Evolutionary conservation across 2,797 vertebrate species (phyloP).

Genomic region (Tauraco hartlaubi): DNA sequence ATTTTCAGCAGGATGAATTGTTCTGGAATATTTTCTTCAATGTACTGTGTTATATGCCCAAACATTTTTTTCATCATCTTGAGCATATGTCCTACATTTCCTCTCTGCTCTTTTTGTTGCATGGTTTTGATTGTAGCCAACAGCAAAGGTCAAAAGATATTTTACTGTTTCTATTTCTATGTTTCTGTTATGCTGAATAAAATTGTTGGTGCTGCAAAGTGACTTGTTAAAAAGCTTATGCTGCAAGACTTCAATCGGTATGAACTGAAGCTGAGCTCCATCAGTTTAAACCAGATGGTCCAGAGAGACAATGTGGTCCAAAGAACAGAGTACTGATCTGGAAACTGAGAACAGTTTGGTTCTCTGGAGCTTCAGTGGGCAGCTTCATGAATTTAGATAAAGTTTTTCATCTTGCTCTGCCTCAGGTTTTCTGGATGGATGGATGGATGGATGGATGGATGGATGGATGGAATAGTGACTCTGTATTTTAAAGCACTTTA

Average conservation of each 20-base stretch:
- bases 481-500: neutral
- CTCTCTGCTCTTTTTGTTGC: neutral
- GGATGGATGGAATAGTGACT: neutral
- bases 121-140: slow-evolving; percentile 36
- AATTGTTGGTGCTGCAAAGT: slow-evolving; percentile 16
- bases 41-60: neutral
- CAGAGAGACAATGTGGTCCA: neutral
- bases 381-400: slow-evolving; percentile 1
- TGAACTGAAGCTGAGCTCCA: neutral
- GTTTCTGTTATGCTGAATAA: slow-evolving; percentile 49
- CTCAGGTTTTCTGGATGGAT: neutral
- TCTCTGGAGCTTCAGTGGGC: neutral
- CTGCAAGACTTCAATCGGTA: slow-evolving; percentile 8
- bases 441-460: neutral
- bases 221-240: slow-evolving; percentile 49
- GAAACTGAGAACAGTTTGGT: neutral
- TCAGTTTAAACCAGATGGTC: neutral
- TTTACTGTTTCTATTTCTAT: slow-evolving; percentile 28
- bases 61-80: neutral
- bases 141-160: slow-evolving; percentile 52
- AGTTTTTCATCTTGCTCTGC: neutral
- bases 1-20: slow-evolving; percentile 17
- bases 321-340: neutral
- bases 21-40: slow-evolving; percentile 35
- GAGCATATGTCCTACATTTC: neutral